These are phyloP conservation scores for Alligator mississippiensis DNA, from an alignment of 2,113 vertebrate genomes.

Conservation along the genomic window DNA sequence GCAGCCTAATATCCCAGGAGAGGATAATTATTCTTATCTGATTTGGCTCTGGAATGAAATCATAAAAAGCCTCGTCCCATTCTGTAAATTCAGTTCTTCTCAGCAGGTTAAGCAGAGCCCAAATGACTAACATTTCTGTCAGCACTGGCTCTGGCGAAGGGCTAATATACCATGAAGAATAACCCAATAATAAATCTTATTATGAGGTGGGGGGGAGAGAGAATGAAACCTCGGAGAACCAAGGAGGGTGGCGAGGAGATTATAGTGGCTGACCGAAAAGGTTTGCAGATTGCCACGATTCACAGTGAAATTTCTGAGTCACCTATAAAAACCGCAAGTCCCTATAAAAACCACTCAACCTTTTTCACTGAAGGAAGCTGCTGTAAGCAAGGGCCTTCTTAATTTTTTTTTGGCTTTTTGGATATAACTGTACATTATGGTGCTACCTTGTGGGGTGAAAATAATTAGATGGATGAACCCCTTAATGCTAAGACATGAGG, in stretches of 20 bases:
- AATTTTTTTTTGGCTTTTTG: background rate
- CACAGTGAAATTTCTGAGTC: conserved; percentile 13
- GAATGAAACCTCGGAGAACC: conserved; percentile 27
- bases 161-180: conserved; percentile 75
- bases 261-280: conserved; percentile 31
- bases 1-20: conserved; percentile 89
- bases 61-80: conserved; percentile 81
- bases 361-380: background rate
- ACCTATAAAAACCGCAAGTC: conserved; percentile 33
- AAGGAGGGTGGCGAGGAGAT: conserved; percentile 22
- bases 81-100: conserved; percentile 82
- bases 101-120: conserved; percentile 80
- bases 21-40: conserved; percentile 92
- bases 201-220: conserved; percentile 24
- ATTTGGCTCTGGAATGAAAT: conserved; percentile 93
- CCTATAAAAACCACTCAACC: background rate
- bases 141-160: conserved; percentile 65
- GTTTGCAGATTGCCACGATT: background rate
- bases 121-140: conserved; percentile 82
- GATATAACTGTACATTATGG: background rate
- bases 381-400: background rate
- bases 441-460: background rate
- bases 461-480: background rate
- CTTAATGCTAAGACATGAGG: background rate
- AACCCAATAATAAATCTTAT: conserved; percentile 74